These are phyloP conservation scores for Hyposoter dolosus DNA, from an alignment of 2,888 invertebrate species.

Conservation along the genomic window DNA sequence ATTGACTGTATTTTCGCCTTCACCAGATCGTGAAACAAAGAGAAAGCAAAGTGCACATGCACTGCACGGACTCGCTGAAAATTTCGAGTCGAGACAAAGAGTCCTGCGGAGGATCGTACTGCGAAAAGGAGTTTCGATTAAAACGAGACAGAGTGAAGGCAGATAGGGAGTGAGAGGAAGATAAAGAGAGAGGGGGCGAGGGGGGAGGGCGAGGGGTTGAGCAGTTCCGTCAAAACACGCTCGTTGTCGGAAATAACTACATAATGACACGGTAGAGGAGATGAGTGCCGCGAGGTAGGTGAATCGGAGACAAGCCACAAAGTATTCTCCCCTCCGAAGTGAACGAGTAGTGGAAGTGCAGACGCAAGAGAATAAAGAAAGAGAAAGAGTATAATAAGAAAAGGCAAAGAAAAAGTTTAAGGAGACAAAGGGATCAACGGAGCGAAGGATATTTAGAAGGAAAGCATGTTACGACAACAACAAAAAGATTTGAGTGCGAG, in stretches of 20 bases:
- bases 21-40: not conserved
- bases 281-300: slow-evolving; percentile 82
- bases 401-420: slow-evolving; percentile 1
- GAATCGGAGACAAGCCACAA: slow-evolving; percentile 77
- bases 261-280: slow-evolving; percentile 84
- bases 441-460: not conserved
- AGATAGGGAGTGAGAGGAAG: not conserved
- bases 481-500: not conserved
- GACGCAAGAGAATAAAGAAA: slow-evolving; percentile 9
- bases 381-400: not conserved
- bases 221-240: slow-evolving; percentile 80
- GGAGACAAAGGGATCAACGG: not conserved
- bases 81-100: slow-evolving; percentile 46
- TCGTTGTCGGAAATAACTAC: slow-evolving; percentile 84
- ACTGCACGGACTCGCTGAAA: slow-evolving; percentile 37
- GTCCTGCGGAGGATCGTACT: slow-evolving; percentile 28
- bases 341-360: slow-evolving; percentile 51
- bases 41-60: slow-evolving; percentile 62
- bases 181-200: slow-evolving; percentile 2
- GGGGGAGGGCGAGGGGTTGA: slow-evolving; percentile 16
- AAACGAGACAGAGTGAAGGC: not conserved
- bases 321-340: slow-evolving; percentile 30
- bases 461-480: not conserved
- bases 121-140: slow-evolving; percentile 47
- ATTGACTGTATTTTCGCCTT: slow-evolving; percentile 71